These are phyloP conservation scores for Drosophila dives DNA, from an alignment of 2,888 invertebrate species.

Conservation along the genomic window DNA sequence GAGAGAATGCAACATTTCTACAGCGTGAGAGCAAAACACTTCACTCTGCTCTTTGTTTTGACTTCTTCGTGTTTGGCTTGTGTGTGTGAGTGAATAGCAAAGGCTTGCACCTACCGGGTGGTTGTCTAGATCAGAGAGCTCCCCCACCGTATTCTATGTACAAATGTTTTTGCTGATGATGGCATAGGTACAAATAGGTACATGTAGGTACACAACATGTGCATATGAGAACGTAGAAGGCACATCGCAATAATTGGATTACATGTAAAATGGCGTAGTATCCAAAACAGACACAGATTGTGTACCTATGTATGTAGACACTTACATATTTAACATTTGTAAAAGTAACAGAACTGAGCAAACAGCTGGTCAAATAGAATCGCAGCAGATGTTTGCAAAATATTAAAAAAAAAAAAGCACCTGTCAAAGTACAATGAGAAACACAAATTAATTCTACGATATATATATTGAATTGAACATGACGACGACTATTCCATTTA, in stretches of 20 bases:
- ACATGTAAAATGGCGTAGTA: conserved; percentile 22
- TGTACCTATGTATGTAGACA: conserved; percentile 1
- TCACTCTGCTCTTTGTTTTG: conserved; percentile 22
- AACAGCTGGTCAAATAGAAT: conserved; percentile 47
- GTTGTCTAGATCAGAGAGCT: conserved; percentile 43
- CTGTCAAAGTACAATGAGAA: conserved; percentile 17
- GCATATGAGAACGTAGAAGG: conserved; percentile 20
- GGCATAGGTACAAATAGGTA: background rate
- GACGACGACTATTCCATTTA: background rate
- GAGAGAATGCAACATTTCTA: conserved; percentile 10
- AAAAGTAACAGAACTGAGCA: conserved; percentile 15
- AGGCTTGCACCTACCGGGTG: conserved; percentile 34
- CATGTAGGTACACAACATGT: background rate
- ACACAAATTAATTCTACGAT: background rate
- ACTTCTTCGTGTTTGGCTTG: background rate
- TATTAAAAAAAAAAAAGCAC: conserved; percentile 14
- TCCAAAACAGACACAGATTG: conserved; percentile 7
- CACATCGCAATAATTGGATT: conserved; percentile 48
- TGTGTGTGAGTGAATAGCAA: conserved; percentile 11
- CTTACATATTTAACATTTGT: conserved; percentile 17
- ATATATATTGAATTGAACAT: background rate
- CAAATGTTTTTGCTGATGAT: conserved; percentile 1
- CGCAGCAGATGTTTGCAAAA: conserved; percentile 5
- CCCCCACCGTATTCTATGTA: background rate
- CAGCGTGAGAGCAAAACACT: conserved; percentile 20